Base-by-base conservation (phyloP, 1,140 invertebrate genomes). In the Polypedilum vanderplanki region DNA sequence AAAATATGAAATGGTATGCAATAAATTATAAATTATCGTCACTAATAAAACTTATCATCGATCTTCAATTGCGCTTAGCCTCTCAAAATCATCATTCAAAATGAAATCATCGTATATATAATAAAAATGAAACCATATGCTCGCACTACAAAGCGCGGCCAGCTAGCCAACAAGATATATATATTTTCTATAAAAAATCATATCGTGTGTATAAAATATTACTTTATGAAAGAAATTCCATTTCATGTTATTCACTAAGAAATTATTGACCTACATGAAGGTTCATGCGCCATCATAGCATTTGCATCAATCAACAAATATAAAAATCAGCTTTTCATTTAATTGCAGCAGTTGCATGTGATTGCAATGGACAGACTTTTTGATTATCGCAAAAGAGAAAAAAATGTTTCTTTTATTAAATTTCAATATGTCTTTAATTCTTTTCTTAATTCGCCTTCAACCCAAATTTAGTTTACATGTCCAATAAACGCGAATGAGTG, bases 251-350 rank as follows among this genome's bases (percentile, higher is more conserved):
- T 57, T n/a, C 8, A 15, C 46, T n/a, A 33, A 33, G 15, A 46
- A 46, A 46, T 46, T 57, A 57, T 57, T 57, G 46, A 57, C 46
- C 46, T 57, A 57, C n/a, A 57, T 57, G 46, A 57, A n/a, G 12
- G n/a, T 57, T 15, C n/a, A 57, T n/a, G n/a, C 46, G 46, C 10
- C 46, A 57, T 57, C 46, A 57, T 57, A 12, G 46, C n/a, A 70
- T 70, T 70, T 70, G 65, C 65, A 70, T 70, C 65, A 70, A 70
- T 70, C 65, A 70, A 70, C 65, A 70, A 70, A 70, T 70, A 22
- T 22, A 22, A 70, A 70, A 70, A 18, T 18, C 17, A 70, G 18
- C 8, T 70, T 70, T 70, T 20, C 20, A 10, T 70, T 18, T 70
- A 70, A 70, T 70, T 70, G 65, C 17, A 3, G 24, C 24, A 33